A percentile compares a stretch with the other conserved stretches of the same genome.
Evolutionary conservation across 2,113 vertebrate species (phyloP).

Genomic region (Thomomys bottae): DNA sequence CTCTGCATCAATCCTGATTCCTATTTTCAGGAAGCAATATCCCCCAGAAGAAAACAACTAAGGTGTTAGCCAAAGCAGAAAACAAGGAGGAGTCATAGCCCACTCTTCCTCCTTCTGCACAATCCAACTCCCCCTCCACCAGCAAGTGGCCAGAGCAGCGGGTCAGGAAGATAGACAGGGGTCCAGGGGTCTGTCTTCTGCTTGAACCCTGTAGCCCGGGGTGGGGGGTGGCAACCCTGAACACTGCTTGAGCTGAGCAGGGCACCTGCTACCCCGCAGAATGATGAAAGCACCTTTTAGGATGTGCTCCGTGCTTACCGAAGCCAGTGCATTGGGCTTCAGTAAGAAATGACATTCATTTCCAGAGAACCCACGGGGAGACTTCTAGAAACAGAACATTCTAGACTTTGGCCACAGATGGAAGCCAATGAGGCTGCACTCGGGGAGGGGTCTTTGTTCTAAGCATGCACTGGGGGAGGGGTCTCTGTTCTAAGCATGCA

Average conservation of each 20-base stretch:
- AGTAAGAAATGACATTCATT: no score
- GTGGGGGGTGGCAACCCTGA: no score
- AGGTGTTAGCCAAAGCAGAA: neutral
- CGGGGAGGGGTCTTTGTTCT: no score
- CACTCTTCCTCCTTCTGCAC: rapidly evolving
- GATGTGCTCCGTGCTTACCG: no score
- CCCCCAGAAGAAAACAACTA: neutral
- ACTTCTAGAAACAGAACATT: neutral
- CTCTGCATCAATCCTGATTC: rapidly evolving
- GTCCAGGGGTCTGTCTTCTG: no score
- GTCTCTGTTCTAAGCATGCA: neutral
- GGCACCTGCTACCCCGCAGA: neutral
- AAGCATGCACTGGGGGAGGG: no score
- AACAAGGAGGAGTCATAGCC: rapidly evolving
- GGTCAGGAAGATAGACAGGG: no score
- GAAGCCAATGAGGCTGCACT: no score
- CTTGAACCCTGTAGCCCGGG: no score
- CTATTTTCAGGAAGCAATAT: rapidly evolving
- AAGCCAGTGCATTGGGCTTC: no score
- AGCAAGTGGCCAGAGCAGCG: neutral
- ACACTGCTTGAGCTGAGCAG: neutral
- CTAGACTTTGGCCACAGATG: neutral
- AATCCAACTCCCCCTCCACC: rapidly evolving
- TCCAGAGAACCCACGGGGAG: neutral
- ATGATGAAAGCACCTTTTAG: no score